Conservation (phyloP, 2,888 invertebrate genomes). For the Tinea pellionella region DNA sequence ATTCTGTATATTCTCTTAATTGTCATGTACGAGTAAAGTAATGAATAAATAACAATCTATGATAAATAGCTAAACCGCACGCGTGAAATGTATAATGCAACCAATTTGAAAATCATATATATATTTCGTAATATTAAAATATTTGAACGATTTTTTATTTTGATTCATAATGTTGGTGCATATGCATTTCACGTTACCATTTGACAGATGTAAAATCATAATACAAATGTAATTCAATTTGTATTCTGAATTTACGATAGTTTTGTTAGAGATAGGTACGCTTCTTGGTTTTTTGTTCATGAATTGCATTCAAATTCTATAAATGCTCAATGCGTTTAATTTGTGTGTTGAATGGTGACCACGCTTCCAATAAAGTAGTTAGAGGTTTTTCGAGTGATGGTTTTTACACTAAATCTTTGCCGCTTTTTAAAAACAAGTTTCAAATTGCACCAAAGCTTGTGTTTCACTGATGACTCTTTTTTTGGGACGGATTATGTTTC, state of each 20-base stretch:
- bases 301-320: constrained; percentile 33
- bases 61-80: not conserved
- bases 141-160: not conserved
- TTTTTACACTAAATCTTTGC: constrained; percentile 52
- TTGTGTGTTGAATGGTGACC: constrained; percentile 48
- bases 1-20: not conserved
- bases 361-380: constrained; percentile 58
- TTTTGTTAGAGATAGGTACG: constrained; percentile 18
- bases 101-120: not conserved
- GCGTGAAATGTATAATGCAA: not conserved
- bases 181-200: not conserved
- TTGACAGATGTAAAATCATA: not conserved
- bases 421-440: constrained; percentile 44
- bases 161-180: not conserved
- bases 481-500: not conserved
- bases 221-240: not conserved
- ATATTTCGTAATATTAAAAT: not conserved
- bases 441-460: constrained; percentile 42
- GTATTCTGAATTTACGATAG: not conserved
- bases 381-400: constrained; percentile 57
- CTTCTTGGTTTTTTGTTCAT: constrained; percentile 36
- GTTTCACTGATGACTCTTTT: constrained; percentile 23
- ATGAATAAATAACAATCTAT: not conserved
- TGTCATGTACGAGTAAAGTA: too few relatives aligned
- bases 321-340: constrained; percentile 30